A percentile compares a stretch with the other conserved stretches of the same genome.
phyloP scores from a whole-genome alignment of 2,113 vertebrate species.

The Dicerorhinus sumatrensis region DNA sequence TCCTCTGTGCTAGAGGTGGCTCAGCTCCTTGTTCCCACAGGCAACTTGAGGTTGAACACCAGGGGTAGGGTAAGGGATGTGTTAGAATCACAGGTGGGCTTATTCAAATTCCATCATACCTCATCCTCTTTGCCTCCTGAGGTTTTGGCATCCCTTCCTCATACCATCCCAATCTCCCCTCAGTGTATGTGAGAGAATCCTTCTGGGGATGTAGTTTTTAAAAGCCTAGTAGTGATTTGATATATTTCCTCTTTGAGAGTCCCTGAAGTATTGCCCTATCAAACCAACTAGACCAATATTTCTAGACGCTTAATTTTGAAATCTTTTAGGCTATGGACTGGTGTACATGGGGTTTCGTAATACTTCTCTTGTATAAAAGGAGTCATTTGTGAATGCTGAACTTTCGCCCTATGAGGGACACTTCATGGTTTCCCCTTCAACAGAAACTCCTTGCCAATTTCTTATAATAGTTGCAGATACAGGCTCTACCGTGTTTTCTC shows the following conservation, averaged over 20 bases:
- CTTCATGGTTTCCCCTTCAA: background rate
- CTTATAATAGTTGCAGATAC: background rate
- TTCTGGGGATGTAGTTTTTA: background rate
- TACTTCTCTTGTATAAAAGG: background rate
- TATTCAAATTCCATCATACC: background rate
- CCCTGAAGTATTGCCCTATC: background rate
- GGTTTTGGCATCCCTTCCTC: background rate
- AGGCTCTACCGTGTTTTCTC: background rate
- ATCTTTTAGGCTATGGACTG: background rate
- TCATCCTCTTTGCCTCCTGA: background rate
- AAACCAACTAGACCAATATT: background rate
- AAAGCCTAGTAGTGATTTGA: background rate
- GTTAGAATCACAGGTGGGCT: background rate
- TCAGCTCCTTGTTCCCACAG: background rate
- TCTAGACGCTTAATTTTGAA: background rate
- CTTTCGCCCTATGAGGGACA: background rate
- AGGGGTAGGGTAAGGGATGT: rapidly evolving
- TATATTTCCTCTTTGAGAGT: background rate
- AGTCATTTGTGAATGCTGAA: background rate
- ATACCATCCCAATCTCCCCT: background rate
- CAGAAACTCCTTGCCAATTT: background rate
- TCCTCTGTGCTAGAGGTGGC: background rate
- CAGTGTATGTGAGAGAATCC: background rate
- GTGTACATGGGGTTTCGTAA: background rate
- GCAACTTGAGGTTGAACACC: background rate